Conservation (phyloP, 2,797 vertebrate genomes). For the Pteronotus mesoamericanus region DNA sequence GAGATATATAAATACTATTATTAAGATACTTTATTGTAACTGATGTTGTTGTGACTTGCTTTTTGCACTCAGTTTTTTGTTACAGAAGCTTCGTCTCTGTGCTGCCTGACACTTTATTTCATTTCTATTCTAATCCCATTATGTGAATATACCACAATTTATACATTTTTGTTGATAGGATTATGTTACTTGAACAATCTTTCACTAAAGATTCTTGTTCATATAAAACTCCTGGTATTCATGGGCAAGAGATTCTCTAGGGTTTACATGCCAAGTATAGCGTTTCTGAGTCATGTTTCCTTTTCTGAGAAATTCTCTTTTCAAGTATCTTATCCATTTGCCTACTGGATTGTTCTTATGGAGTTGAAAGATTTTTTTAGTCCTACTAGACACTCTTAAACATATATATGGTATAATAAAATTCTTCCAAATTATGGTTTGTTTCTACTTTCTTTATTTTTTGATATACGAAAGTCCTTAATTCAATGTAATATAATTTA, state of each 20-base stretch:
- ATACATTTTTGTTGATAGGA: background rate
- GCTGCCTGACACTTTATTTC: background rate
- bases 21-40: background rate
- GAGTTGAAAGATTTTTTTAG: background rate
- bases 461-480: background rate
- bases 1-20: background rate
- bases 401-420: background rate
- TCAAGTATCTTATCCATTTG: background rate
- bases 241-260: background rate
- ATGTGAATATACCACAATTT: background rate
- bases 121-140: background rate
- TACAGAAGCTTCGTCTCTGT: background rate
- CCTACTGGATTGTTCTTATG: background rate
- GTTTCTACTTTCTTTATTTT: background rate
- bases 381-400: background rate
- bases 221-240: background rate
- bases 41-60: background rate
- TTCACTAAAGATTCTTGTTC: background rate
- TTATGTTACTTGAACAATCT: background rate
- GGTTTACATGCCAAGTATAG: too few relatives aligned
- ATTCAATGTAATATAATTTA: background rate
- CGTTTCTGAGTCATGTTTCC: background rate
- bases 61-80: background rate
- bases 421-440: background rate
- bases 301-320: background rate